A percentile compares a stretch with the other conserved stretches of the same genome.
phyloP scores from a whole-genome alignment of 2,113 vertebrate species.

The Miniopterus natalensis region DNA sequence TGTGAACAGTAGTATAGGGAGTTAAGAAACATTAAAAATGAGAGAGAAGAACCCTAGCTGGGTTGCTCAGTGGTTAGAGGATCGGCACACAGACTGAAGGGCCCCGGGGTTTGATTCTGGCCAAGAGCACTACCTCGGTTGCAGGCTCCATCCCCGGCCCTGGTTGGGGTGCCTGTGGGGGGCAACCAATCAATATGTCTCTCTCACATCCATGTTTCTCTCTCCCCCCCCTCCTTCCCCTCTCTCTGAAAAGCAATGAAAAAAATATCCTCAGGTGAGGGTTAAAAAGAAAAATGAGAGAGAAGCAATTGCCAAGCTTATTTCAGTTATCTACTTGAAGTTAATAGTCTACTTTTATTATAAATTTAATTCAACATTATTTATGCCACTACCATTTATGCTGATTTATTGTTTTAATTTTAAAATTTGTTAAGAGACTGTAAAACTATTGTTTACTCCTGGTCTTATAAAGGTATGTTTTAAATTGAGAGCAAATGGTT shows the following conservation, averaged over 20 bases:
- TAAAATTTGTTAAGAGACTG: not conserved
- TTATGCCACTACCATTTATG: not conserved
- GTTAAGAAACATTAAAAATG: not conserved
- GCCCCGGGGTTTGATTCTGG: too few species aligned
- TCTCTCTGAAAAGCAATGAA: too few species aligned
- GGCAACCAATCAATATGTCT: too few species aligned
- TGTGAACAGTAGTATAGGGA: not conserved
- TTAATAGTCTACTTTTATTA: not conserved
- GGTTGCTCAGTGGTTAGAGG: too few species aligned
- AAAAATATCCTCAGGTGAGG: too few species aligned
- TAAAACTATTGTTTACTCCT: not conserved
- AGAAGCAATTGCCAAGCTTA: not conserved
- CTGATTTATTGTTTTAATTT: conserved; percentile 18
- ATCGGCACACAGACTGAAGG: too few species aligned
- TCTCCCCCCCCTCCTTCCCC: too few species aligned
- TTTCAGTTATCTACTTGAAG: not conserved
- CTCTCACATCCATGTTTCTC: too few species aligned
- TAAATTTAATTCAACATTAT: not conserved
- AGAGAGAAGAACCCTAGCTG: not conserved
- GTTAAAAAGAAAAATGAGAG: too few species aligned
- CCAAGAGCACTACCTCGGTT: too few species aligned
- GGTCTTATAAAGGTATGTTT: not conserved
- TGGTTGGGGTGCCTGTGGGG: too few species aligned
- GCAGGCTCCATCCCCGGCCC: too few species aligned
- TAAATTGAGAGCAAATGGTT: conserved; percentile 14